phyloP scores from a whole-genome alignment of 35 echinoderm and acorn worm species.

The Patiria miniata region DNA sequence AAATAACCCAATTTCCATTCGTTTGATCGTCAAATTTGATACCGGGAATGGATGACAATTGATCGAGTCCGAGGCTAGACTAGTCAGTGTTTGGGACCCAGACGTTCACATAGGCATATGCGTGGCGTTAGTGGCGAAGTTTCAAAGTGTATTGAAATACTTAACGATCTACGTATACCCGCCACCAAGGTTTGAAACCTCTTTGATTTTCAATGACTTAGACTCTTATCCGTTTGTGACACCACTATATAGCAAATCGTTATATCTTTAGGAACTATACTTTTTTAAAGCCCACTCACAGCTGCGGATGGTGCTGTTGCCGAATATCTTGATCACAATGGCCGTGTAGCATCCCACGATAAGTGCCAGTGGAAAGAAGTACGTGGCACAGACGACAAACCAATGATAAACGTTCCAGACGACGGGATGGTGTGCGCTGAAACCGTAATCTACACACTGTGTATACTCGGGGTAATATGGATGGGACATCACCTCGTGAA shows the following conservation, averaged over 20 bases:
- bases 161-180: too few species aligned
- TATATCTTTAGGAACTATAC: background rate
- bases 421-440: background rate
- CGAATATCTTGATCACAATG: slow-evolving; percentile 64
- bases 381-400: slow-evolving; percentile 42
- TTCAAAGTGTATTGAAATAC: too few species aligned
- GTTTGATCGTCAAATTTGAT: too few species aligned
- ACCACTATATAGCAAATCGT: background rate
- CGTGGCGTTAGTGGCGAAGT: too few species aligned
- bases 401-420: slow-evolving; percentile 37
- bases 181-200: background rate
- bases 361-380: slow-evolving; percentile 43
- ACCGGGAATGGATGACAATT: too few species aligned
- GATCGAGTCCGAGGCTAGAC: too few species aligned
- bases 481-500: slow-evolving; percentile 39
- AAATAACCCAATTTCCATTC: too few species aligned
- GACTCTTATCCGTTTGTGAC: too few species aligned
- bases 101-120: too few species aligned
- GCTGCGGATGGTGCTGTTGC: slow-evolving; percentile 44
- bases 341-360: slow-evolving; percentile 65
- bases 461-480: slow-evolving; percentile 17
- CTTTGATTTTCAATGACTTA: too few species aligned
- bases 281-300: background rate
- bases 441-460: slow-evolving; percentile 53
- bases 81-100: too few species aligned